phyloP scores from a whole-genome alignment of 2,797 vertebrate species.

The Petrocephalus schoutedeni region DNA sequence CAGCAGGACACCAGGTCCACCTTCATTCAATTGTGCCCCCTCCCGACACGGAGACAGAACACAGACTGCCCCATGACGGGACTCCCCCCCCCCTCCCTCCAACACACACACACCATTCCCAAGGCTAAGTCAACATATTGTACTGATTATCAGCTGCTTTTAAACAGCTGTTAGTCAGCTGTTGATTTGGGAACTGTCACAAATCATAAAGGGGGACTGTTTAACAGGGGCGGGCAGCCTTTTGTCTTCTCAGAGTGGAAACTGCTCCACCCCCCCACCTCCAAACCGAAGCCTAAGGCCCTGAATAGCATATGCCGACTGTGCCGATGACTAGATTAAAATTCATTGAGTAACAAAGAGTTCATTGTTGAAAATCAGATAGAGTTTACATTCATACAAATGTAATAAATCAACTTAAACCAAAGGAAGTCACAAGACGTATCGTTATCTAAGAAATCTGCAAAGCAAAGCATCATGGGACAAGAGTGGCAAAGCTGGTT shows the following conservation, averaged over 20 bases:
- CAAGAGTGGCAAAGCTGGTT: not conserved
- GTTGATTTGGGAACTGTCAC: conserved; percentile 1
- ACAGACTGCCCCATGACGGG: not conserved
- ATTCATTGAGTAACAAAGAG: not conserved
- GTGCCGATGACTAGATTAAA: not conserved
- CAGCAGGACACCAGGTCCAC: not conserved
- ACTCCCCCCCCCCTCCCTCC: not conserved
- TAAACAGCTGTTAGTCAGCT: not conserved
- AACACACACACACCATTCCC: not conserved
- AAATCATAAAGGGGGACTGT: not conserved
- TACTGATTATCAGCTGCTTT: not conserved
- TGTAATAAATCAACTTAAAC: not conserved
- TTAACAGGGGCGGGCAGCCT: not conserved
- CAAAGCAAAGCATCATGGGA: not conserved
- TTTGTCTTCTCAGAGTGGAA: conserved; percentile 9
- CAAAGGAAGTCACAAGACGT: not conserved
- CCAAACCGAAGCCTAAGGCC: not conserved
- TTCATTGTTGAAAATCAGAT: not conserved
- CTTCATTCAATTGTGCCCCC: conserved; percentile 33
- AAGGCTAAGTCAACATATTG: not conserved
- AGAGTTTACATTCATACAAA: not conserved
- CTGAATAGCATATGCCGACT: not conserved
- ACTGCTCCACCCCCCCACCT: not conserved
- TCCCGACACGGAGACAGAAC: conserved; percentile 15
- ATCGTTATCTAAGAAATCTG: not conserved